Conservation (phyloP, 2,113 vertebrate species). For the Larimichthys polyactis region DNA sequence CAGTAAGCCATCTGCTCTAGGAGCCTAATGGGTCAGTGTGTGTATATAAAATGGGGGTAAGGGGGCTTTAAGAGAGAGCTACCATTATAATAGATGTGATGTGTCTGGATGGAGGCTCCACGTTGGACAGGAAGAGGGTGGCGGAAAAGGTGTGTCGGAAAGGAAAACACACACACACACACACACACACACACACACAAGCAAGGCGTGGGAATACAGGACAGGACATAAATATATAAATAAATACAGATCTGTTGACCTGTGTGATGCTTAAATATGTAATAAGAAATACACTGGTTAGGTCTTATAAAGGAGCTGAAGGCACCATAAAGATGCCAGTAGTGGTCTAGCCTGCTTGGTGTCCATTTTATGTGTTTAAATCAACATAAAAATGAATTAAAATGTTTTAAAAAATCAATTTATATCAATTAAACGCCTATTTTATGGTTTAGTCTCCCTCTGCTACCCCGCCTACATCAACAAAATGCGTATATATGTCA, state of each 20-base stretch:
- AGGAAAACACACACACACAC: slow-evolving; percentile 36
- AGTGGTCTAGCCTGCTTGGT: not conserved
- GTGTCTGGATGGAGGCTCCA: slow-evolving; percentile 57
- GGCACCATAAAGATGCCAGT: not conserved
- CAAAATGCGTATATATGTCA: not conserved
- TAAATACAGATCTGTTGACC: not conserved
- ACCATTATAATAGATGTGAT: slow-evolving; percentile 36
- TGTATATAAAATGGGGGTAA: slow-evolving; percentile 50
- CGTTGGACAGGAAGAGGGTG: slow-evolving; percentile 70
- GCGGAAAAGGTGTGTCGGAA: slow-evolving; percentile 62
- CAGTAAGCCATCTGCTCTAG: slow-evolving; percentile 63
- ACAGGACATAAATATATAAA: not conserved
- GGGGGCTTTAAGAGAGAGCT: slow-evolving; percentile 57
- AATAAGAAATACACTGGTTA: not conserved
- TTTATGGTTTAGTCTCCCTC: no score
- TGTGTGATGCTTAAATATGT: not conserved
- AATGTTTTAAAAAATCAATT: not conserved
- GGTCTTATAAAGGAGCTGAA: not conserved
- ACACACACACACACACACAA: slow-evolving; percentile 34
- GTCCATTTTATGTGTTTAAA: not conserved
- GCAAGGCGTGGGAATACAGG: slow-evolving; percentile 4
- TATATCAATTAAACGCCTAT: not conserved
- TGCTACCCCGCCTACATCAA: not conserved
- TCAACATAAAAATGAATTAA: not conserved
- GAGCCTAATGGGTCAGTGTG: slow-evolving; percentile 58